These are phyloP conservation scores for Drosophila macrospina DNA, from an alignment of 2,888 invertebrate species.

Conservation along the genomic window DNA sequence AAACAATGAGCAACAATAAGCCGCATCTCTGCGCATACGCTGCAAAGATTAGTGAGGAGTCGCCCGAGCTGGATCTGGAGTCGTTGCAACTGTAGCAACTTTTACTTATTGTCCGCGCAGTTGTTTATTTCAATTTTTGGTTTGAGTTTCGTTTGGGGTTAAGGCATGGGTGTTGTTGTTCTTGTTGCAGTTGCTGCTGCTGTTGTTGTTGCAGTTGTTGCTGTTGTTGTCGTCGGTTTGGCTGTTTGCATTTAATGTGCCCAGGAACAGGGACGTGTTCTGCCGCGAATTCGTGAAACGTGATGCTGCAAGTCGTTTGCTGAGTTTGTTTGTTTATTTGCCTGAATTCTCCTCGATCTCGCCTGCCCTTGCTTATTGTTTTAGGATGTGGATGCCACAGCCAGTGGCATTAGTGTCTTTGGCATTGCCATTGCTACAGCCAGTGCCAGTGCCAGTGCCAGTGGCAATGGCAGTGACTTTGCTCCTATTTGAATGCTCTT, in stretches of 20 bases:
- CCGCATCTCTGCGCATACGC: constrained; percentile 58
- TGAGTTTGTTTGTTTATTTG: constrained; percentile 52
- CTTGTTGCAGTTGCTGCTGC: constrained; percentile 22
- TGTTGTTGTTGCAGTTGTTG: constrained; percentile 24
- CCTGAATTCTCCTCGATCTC: constrained; percentile 52
- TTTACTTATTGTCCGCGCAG: constrained; percentile 73
- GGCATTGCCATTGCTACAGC: constrained; percentile 23
- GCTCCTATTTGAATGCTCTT: constrained; percentile 59
- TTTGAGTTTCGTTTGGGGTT: constrained; percentile 44
- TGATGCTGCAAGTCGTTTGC: constrained; percentile 78
- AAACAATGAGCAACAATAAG: constrained; percentile 51
- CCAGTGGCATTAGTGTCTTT: constrained; percentile 27
- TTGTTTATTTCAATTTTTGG: constrained; percentile 73
- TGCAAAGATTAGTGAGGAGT: constrained; percentile 53
- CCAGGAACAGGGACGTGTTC: constrained; percentile 74
- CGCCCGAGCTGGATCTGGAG: constrained; percentile 34
- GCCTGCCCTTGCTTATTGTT: constrained; percentile 44
- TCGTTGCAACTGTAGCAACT: constrained; percentile 69
- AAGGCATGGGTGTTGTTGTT: constrained; percentile 21
- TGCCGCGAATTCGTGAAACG: constrained; percentile 81
- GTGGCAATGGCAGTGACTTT: constrained; percentile 46
- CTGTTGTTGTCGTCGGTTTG: constrained; percentile 42
- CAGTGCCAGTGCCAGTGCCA: constrained; percentile 18
- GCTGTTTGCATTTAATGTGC: constrained; percentile 75
- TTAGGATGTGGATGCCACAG: constrained; percentile 47